These are phyloP conservation scores for Coregonus sp. DNA, from an alignment of 2,797 vertebrate species.

Conservation along the genomic window DNA sequence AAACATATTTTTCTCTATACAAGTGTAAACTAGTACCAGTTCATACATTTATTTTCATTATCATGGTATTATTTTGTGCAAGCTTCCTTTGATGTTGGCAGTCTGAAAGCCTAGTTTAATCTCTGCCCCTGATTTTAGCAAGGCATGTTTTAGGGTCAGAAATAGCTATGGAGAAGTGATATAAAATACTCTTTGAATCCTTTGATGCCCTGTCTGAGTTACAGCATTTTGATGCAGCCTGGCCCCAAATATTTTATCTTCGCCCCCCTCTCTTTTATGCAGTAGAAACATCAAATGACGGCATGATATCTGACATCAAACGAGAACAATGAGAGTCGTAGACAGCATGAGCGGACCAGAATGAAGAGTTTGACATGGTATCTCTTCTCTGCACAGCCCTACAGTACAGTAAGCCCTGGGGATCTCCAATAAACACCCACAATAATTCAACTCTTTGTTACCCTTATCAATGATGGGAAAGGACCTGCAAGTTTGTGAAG, in stretches of 20 bases:
- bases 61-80: slow-evolving; percentile 36
- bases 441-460: neutral
- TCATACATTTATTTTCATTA: slow-evolving; percentile 52
- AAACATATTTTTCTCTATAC: slow-evolving; percentile 51
- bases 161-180: slow-evolving; percentile 53
- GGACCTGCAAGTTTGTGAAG: too few species aligned
- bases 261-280: slow-evolving; percentile 10
- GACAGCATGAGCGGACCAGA: slow-evolving; percentile 1
- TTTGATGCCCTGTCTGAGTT: slow-evolving; percentile 64
- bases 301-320: slow-evolving; percentile 32
- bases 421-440: neutral
- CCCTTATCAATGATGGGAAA: too few species aligned
- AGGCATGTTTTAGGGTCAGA: slow-evolving; percentile 65
- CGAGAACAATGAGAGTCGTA: slow-evolving; percentile 28
- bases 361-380: neutral
- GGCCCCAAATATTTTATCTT: slow-evolving; percentile 39
- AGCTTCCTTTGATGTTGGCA: slow-evolving; percentile 65
- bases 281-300: slow-evolving; percentile 41
- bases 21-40: slow-evolving; percentile 53
- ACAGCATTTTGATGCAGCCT: slow-evolving; percentile 47
- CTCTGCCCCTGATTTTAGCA: slow-evolving; percentile 62
- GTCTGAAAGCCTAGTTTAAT: slow-evolving; percentile 64
- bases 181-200: slow-evolving; percentile 42
- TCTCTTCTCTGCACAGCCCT: neutral
- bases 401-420: neutral